These are phyloP conservation scores for Peromyscus polionotus DNA, from an alignment of 2,113 vertebrate genomes.

Conservation along the genomic window DNA sequence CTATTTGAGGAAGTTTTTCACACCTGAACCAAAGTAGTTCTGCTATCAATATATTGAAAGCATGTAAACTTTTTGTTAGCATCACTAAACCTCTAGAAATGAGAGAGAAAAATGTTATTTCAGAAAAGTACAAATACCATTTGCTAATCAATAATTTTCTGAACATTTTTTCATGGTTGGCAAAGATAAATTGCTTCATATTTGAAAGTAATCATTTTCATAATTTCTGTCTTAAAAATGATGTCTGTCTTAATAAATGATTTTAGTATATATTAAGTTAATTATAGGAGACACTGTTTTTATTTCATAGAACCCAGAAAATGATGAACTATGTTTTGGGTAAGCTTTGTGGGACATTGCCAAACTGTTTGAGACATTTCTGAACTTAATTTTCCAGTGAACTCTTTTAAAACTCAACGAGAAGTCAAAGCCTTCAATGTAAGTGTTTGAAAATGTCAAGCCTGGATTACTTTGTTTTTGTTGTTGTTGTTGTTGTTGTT, in stretches of 20 bases:
- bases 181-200: background rate
- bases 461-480: conserved; percentile 74
- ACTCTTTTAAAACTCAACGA: conserved; percentile 92
- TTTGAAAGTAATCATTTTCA: conserved; percentile 75
- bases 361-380: conserved; percentile 90
- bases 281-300: conserved; percentile 82
- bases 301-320: conserved; percentile 82
- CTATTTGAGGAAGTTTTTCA: conserved; percentile 80
- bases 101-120: background rate
- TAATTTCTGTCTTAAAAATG: conserved; percentile 72
- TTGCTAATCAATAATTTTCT: background rate
- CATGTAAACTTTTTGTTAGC: background rate
- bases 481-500: no score
- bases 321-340: conserved; percentile 86
- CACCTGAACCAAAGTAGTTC: conserved; percentile 36
- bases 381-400: conserved; percentile 87
- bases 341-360: conserved; percentile 89
- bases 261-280: conserved; percentile 81
- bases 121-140: conserved; percentile 1
- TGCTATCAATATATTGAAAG: conserved; percentile 63
- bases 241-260: conserved; percentile 26
- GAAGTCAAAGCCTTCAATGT: conserved; percentile 87
- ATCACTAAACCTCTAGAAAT: conserved; percentile 48
- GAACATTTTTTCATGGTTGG: background rate
- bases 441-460: conserved; percentile 90